A percentile compares a stretch with the other conserved stretches of the same genome.
Conservation (phyloP, 92 coral and sea anemone genomes). For the Desmophyllum pertusum region DNA sequence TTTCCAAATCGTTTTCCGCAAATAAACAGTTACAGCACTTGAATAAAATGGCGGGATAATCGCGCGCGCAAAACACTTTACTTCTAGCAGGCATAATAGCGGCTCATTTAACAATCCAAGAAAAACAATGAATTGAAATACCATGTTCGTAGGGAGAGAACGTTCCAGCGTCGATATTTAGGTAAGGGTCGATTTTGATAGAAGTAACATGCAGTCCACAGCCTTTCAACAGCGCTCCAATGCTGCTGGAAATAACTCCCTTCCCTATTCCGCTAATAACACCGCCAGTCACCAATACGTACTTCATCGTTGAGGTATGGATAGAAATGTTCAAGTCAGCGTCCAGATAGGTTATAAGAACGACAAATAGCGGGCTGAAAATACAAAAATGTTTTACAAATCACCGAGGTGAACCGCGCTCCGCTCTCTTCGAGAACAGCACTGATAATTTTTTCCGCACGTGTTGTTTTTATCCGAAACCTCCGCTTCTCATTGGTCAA, state of each 20-base stretch:
- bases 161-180: constrained; percentile 98
- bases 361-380: neutral
- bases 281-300: constrained; percentile 95
- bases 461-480: neutral
- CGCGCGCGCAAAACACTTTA: constrained; percentile 8
- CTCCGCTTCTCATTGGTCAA: constrained; percentile 15
- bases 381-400: neutral
- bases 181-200: constrained; percentile 95
- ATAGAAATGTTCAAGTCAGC: neutral
- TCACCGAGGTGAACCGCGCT: neutral
- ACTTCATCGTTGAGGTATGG: constrained; percentile 71
- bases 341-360: neutral
- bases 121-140: constrained; percentile 19
- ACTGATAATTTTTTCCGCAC: neutral
- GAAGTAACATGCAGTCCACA: constrained; percentile 91
- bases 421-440: constrained; percentile 24
- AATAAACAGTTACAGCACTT: neutral
- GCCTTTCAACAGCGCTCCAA: constrained; percentile 90
- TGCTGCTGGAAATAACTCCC: constrained; percentile 97
- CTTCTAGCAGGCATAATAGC: neutral
- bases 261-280: constrained; percentile 99
- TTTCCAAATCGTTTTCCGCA: neutral
- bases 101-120: neutral
- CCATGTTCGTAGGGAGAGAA: constrained; percentile 99
- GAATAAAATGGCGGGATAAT: constrained; percentile 39